These are phyloP conservation scores for Melanotaenia parkinsoni DNA, from an alignment of 2,797 vertebrate species.

Conservation along the genomic window DNA sequence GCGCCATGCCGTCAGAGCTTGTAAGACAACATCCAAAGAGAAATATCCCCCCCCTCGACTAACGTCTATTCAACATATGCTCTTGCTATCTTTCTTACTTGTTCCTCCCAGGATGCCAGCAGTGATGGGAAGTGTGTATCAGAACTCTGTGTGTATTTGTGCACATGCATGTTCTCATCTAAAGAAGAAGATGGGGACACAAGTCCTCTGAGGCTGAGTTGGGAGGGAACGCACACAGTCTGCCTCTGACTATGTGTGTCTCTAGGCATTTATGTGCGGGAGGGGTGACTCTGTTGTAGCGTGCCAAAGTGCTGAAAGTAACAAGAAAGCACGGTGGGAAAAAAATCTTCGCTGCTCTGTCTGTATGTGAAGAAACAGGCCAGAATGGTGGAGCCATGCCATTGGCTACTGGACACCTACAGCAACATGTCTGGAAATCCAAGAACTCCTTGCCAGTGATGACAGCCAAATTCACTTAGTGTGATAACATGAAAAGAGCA, in stretches of 20 bases:
- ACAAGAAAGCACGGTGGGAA: slow-evolving; percentile 72
- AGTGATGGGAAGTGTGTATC: slow-evolving; percentile 75
- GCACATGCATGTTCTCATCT: slow-evolving; percentile 55
- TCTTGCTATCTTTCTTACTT: slow-evolving; percentile 69
- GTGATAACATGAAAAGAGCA: slow-evolving; percentile 75
- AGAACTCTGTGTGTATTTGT: slow-evolving; percentile 46
- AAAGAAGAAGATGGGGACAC: slow-evolving; percentile 61
- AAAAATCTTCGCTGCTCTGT: slow-evolving; percentile 66
- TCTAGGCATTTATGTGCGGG: slow-evolving; percentile 50
- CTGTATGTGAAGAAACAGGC: slow-evolving; percentile 67
- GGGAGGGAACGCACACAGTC: slow-evolving; percentile 69
- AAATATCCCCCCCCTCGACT: slow-evolving; percentile 67
- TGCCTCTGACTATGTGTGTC: slow-evolving; percentile 53
- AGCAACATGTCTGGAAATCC: slow-evolving; percentile 73
- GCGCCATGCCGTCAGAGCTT: slow-evolving; percentile 77
- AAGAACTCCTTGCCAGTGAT: slow-evolving; percentile 58
- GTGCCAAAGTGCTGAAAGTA: slow-evolving; percentile 76
- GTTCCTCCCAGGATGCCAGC: slow-evolving; percentile 77
- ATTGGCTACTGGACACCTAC: slow-evolving; percentile 73
- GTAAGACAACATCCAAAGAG: slow-evolving; percentile 82
- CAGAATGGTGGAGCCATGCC: slow-evolving; percentile 64
- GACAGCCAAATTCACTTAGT: slow-evolving; percentile 75
- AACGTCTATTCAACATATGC: slow-evolving; percentile 79
- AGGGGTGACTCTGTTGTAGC: slow-evolving; percentile 67
- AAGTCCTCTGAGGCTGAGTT: slow-evolving; percentile 73